phyloP scores from a whole-genome alignment of 1,140 invertebrate species.

The Thaumatotibia leucotreta region DNA sequence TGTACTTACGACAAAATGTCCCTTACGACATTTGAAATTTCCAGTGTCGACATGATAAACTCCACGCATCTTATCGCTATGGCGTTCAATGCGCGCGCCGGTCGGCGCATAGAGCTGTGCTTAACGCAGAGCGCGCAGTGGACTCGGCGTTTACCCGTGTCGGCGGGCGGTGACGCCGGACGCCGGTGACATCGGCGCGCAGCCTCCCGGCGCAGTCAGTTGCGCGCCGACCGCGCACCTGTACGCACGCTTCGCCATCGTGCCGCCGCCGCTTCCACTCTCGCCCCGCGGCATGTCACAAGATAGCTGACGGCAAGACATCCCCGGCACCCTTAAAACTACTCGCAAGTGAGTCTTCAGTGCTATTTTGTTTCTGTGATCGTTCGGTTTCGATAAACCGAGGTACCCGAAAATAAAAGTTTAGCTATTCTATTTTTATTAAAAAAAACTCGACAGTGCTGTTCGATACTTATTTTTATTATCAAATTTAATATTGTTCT shows the following conservation, averaged over 20 bases:
- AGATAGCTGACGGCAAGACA: not conserved
- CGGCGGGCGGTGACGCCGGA: no score
- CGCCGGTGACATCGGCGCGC: not conserved
- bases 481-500: no score
- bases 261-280: not conserved
- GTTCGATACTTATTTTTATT: no score
- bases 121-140: not conserved
- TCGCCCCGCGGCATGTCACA: not conserved
- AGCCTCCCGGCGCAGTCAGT: not conserved
- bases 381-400: not conserved
- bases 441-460: no score
- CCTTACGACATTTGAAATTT: no score
- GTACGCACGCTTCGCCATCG: not conserved
- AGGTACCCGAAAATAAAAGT: not conserved
- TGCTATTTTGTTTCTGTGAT: not conserved
- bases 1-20: no score
- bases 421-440: no score
- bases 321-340: not conserved
- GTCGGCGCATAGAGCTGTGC: not conserved
- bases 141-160: not conserved
- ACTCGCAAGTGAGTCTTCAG: not conserved
- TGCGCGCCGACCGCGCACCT: not conserved
- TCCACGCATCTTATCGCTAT: not conserved
- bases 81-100: not conserved
- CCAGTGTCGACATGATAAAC: no score